Evolutionary conservation across 1,140 invertebrate species (phyloP).

Genomic region (Drosophila azteca): DNA sequence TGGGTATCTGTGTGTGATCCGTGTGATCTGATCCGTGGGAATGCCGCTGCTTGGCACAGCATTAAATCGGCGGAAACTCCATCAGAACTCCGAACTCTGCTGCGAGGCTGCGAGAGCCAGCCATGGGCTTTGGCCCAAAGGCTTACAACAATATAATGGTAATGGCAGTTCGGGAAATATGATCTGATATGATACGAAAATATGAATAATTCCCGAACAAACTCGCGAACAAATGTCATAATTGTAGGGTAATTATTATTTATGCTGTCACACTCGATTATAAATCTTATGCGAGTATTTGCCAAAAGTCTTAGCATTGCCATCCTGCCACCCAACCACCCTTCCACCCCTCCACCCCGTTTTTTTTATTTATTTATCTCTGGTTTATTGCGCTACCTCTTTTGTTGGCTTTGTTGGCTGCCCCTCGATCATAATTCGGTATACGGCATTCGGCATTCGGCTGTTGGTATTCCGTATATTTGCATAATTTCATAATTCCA

Average conservation of each 20-base stretch:
- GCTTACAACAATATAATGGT: not conserved
- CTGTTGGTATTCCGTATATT: constrained; percentile 25
- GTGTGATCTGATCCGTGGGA: constrained; percentile 79
- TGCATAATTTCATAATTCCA: constrained; percentile 81
- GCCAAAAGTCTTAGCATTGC: constrained; percentile 62
- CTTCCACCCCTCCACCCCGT: constrained; percentile 43
- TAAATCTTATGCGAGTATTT: constrained; percentile 56
- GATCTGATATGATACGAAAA: not conserved
- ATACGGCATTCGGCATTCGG: constrained; percentile 1
- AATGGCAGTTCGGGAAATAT: not conserved
- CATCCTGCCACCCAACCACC: constrained; percentile 35
- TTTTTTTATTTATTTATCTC: too few relatives aligned
- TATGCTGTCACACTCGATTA: constrained; percentile 72
- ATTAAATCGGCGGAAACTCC: constrained; percentile 62
- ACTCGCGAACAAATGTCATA: constrained; percentile 50
- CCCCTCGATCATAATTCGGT: constrained; percentile 50
- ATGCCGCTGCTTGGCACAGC: constrained; percentile 58
- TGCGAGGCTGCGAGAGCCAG: too few relatives aligned
- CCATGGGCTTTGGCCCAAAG: constrained; percentile 42
- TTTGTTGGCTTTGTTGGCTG: constrained; percentile 16
- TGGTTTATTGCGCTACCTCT: too few relatives aligned
- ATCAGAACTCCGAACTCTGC: not conserved
- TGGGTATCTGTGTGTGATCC: constrained; percentile 15
- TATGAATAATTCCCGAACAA: constrained; percentile 31
- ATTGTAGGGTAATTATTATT: constrained; percentile 80